phyloP scores from a whole-genome alignment of 1,140 invertebrate genomes.

The Drosophila orosa region DNA sequence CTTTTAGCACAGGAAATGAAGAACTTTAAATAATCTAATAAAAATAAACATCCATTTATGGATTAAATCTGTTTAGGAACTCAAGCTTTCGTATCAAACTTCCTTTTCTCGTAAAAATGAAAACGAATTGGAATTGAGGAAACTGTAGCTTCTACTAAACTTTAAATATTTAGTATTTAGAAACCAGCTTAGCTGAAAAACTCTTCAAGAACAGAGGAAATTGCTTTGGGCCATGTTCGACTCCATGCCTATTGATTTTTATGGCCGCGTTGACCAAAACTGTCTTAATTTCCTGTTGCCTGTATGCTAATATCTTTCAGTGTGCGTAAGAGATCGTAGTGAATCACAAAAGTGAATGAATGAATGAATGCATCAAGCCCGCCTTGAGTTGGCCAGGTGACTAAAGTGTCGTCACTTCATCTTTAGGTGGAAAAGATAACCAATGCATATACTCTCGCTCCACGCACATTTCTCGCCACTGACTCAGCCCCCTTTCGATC shows the following conservation, averaged over 20 bases:
- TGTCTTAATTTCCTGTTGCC: constrained; percentile 22
- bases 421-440: constrained; percentile 29
- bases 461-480: constrained; percentile 38
- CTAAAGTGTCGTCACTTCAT: constrained; percentile 21
- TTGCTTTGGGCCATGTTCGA: background rate
- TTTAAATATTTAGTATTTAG: background rate
- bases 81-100: background rate
- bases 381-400: background rate
- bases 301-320: constrained; percentile 3
- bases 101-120: constrained; percentile 1
- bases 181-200: background rate
- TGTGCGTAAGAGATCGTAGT: background rate
- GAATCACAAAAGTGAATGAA: constrained; percentile 20
- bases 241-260: constrained; percentile 8
- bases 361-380: constrained; percentile 3
- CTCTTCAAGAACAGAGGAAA: constrained; percentile 13
- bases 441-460: constrained; percentile 20
- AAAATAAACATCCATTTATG: background rate
- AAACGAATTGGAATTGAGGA: background rate
- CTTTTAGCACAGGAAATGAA: constrained; percentile 2
- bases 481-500: constrained; percentile 31
- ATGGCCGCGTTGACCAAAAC: constrained; percentile 26
- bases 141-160: background rate
- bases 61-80: background rate
- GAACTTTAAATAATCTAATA: background rate